These are phyloP conservation scores for Apamea sordens DNA, from an alignment of 2,888 invertebrate genomes.

Conservation along the genomic window DNA sequence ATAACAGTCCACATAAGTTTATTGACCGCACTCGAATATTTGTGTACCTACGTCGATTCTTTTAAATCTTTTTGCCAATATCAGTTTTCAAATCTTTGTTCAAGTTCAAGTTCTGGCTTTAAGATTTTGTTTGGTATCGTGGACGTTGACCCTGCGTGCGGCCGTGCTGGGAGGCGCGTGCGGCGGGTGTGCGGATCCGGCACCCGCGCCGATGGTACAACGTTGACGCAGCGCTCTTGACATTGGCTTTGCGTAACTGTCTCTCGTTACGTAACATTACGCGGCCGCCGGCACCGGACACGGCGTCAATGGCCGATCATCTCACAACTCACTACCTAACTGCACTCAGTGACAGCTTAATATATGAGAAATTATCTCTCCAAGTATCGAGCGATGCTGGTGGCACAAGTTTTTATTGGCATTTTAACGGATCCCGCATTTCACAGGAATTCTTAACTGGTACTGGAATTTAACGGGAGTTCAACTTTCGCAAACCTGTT, in stretches of 20 bases:
- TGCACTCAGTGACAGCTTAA: slow-evolving; percentile 64
- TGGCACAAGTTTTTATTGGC: slow-evolving; percentile 67
- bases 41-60: slow-evolving; percentile 42
- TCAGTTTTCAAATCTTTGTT: slow-evolving; percentile 53
- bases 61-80: slow-evolving; percentile 52
- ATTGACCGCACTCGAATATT: slow-evolving; percentile 45
- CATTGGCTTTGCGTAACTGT: slow-evolving; percentile 85
- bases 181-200: slow-evolving; percentile 40
- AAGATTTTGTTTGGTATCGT: slow-evolving; percentile 77
- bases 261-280: slow-evolving; percentile 75
- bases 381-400: slow-evolving; percentile 51
- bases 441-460: slow-evolving; percentile 62
- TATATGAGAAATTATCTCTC: slow-evolving; percentile 62
- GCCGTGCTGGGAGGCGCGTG: slow-evolving; percentile 27
- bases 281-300: slow-evolving; percentile 57
- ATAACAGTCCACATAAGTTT: slow-evolving; percentile 32
- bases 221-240: slow-evolving; percentile 83
- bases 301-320: slow-evolving; percentile 66
- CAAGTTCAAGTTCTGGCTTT: slow-evolving; percentile 70
- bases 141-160: slow-evolving; percentile 76
- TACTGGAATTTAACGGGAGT: slow-evolving; percentile 73
- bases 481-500: slow-evolving; percentile 60
- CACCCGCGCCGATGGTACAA: slow-evolving; percentile 45
- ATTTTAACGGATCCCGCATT: slow-evolving; percentile 69
- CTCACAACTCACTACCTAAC: slow-evolving; percentile 61